Evolutionary conservation across 2,888 invertebrate genomes (phyloP).

Genomic region (Yponomeuta plumbellus): DNA sequence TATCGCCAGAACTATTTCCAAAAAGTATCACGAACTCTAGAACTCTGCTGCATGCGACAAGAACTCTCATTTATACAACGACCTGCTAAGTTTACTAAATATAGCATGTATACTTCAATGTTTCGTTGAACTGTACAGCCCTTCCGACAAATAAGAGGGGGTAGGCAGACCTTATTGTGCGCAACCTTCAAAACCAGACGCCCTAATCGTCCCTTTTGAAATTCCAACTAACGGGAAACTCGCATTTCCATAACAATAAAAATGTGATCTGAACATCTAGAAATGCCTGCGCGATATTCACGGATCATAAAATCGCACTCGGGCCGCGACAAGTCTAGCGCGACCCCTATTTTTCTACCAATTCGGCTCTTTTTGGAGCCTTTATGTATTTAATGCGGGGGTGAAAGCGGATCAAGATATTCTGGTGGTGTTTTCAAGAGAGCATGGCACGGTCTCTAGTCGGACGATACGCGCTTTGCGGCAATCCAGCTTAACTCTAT

Average conservation of each 20-base stretch:
- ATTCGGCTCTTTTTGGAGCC: conserved; percentile 34
- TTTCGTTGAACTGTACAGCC: conserved; percentile 25
- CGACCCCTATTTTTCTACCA: conserved; percentile 46
- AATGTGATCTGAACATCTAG: conserved; percentile 75
- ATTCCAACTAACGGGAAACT: conserved; percentile 75
- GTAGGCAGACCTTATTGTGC: conserved; percentile 57
- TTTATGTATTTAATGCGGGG: conserved; percentile 34
- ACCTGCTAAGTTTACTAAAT: too few relatives aligned
- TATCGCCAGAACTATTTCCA: too few relatives aligned
- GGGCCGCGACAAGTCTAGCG: conserved; percentile 56
- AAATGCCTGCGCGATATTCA: conserved; percentile 74
- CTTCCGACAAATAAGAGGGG: conserved; percentile 65
- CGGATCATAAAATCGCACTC: conserved; percentile 73
- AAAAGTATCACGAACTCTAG: too few relatives aligned
- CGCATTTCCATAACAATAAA: conserved; percentile 77
- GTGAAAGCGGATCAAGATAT: conserved; percentile 43
- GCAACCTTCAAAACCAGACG: conserved; percentile 74
- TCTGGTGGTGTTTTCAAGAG: conserved; percentile 50
- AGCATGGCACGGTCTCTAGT: conserved; percentile 45
- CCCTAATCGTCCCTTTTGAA: conserved; percentile 76
- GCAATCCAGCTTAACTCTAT: conserved; percentile 38
- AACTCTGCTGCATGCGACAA: too few relatives aligned
- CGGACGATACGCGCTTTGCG: conserved; percentile 49
- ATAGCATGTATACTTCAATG: neutral
- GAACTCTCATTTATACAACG: too few relatives aligned